Evolutionary conservation across 2,888 invertebrate genomes (phyloP).

Genomic region (Dynastes tityus): DNA sequence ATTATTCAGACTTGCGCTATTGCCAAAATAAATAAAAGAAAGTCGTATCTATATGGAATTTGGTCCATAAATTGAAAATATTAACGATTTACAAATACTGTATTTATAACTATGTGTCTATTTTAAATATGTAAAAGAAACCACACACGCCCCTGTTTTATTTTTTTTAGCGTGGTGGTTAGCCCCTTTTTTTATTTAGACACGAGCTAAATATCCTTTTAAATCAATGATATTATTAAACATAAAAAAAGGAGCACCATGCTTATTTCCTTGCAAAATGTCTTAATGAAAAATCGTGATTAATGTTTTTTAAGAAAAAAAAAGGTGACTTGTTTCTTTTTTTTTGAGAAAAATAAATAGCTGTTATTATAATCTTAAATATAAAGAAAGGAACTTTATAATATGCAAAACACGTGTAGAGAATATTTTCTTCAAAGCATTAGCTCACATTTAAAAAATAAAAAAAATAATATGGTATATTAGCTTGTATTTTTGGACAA

Average conservation of each 20-base stretch:
- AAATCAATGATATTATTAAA: not conserved
- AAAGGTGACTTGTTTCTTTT: slow-evolving; percentile 43
- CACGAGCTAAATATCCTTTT: slow-evolving; percentile 16
- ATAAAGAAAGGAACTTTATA: slow-evolving; percentile 38
- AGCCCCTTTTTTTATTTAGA: slow-evolving; percentile 32
- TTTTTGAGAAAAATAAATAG: slow-evolving; percentile 38
- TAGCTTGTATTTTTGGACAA: slow-evolving; percentile 49
- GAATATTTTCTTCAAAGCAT: slow-evolving; percentile 49
- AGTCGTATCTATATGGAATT: slow-evolving; percentile 35
- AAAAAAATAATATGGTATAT: slow-evolving; percentile 38
- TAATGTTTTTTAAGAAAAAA: slow-evolving; percentile 16
- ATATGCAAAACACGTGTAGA: slow-evolving; percentile 49
- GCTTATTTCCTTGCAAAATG: slow-evolving; percentile 40
- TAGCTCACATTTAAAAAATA: slow-evolving; percentile 50
- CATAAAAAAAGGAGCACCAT: slow-evolving; percentile 14
- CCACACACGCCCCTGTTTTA: slow-evolving; percentile 20
- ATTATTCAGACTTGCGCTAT: slow-evolving; percentile 48
- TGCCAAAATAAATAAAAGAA: slow-evolving; percentile 31
- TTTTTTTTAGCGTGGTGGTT: slow-evolving; percentile 29
- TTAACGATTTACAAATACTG: slow-evolving; percentile 30
- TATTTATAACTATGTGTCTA: slow-evolving; percentile 43
- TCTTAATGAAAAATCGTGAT: slow-evolving; percentile 18
- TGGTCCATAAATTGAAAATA: slow-evolving; percentile 37
- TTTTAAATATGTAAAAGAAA: slow-evolving; percentile 33
- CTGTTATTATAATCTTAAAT: slow-evolving; percentile 45